These are phyloP conservation scores for Nephrotoma guestfalica DNA, from an alignment of 2,888 invertebrate species.

Conservation along the genomic window DNA sequence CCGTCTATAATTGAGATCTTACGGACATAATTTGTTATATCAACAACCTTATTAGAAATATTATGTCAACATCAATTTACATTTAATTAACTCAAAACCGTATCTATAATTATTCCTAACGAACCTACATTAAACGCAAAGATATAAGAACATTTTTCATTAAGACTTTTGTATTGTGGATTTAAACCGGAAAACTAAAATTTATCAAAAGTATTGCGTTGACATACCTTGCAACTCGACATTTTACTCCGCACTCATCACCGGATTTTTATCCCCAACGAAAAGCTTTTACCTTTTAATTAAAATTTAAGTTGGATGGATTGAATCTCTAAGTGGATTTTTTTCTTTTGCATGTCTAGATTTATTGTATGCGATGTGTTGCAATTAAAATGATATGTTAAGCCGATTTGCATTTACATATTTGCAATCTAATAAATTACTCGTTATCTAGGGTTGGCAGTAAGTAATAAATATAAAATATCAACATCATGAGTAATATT, in stretches of 20 bases:
- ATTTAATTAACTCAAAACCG: background rate
- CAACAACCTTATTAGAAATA: background rate
- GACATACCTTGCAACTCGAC: background rate
- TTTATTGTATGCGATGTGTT: background rate
- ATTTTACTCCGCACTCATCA: background rate
- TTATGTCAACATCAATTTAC: background rate
- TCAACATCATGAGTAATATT: background rate
- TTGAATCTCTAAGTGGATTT: background rate
- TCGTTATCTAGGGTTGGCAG: background rate
- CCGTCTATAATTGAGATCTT: background rate
- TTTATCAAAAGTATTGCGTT: background rate
- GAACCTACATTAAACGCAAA: background rate
- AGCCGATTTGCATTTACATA: background rate
- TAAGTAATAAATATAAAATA: too few relatives aligned
- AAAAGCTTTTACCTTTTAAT: background rate
- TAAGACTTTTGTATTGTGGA: background rate
- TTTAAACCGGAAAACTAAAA: background rate
- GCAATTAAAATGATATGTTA: background rate
- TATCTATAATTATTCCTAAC: background rate
- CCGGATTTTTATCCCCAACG: background rate
- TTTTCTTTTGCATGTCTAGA: background rate
- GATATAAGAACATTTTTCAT: background rate
- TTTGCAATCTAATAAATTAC: background rate
- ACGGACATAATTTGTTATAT: background rate
- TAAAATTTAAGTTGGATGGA: background rate